These are phyloP conservation scores for Cerastis leucographa DNA, from an alignment of 2,888 invertebrate genomes.

Conservation along the genomic window DNA sequence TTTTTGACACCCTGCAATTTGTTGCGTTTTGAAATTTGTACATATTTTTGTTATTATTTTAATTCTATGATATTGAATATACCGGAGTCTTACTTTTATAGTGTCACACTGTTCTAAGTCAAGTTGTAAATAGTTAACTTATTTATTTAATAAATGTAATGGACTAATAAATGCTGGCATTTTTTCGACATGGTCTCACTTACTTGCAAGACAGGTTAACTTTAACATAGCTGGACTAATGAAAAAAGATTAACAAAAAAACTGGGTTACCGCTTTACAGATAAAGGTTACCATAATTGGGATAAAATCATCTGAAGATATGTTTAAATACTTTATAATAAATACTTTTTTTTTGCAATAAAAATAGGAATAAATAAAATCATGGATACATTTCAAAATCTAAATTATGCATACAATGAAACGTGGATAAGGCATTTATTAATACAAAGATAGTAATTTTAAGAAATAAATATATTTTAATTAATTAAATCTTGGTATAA, in stretches of 20 bases:
- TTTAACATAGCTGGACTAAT: neutral
- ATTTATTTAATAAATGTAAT: slow-evolving; percentile 24
- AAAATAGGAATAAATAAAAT: neutral
- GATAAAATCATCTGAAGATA: neutral
- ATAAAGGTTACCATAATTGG: neutral
- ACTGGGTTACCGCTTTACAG: neutral
- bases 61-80: neutral
- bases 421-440: neutral
- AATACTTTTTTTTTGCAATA: neutral
- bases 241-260: neutral
- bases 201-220: neutral
- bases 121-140: slow-evolving; percentile 40
- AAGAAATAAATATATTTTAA: slow-evolving; percentile 13
- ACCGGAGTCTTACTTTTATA: neutral
- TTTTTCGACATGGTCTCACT: neutral
- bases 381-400: neutral
- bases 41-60: neutral
- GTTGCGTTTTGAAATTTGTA: neutral
- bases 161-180: neutral
- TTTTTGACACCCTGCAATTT: neutral
- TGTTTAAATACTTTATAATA: neutral
- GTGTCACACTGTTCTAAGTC: slow-evolving; percentile 17
- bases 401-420: neutral
- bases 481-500: slow-evolving; percentile 20
- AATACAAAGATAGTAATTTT: slow-evolving; percentile 21